These are phyloP conservation scores for Halcyon chelicuti DNA, from an alignment of 2,797 vertebrate species.

Conservation along the genomic window DNA sequence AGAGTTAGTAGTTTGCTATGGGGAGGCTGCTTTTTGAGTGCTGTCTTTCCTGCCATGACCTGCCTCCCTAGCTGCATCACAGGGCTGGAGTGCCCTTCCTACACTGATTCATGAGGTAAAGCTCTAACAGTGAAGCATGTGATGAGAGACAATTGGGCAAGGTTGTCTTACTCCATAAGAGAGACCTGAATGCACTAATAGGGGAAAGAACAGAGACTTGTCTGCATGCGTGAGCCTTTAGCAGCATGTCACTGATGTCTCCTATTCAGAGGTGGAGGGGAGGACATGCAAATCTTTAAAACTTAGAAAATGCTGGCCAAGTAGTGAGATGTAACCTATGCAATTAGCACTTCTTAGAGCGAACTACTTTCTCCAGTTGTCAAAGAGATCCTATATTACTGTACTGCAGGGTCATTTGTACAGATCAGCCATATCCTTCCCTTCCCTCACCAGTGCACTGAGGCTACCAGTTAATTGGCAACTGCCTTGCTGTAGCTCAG, in stretches of 20 bases:
- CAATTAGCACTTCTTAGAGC: neutral
- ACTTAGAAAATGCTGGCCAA: neutral
- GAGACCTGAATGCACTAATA: neutral
- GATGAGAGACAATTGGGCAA: neutral
- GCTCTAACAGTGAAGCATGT: neutral
- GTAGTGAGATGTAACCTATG: neutral
- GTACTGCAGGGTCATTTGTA: neutral
- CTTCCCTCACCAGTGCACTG: neutral
- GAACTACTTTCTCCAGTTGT: neutral
- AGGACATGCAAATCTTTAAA: neutral
- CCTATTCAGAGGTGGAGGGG: accelerated
- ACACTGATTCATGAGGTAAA: neutral
- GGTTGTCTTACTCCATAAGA: neutral
- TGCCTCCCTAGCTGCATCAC: neutral
- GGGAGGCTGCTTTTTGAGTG: neutral
- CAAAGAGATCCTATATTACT: neutral
- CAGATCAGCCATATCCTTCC: neutral
- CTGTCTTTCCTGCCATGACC: neutral
- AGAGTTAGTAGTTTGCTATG: neutral
- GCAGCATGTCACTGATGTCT: neutral
- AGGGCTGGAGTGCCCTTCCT: neutral
- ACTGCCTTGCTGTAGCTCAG: neutral
- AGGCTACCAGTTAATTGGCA: neutral
- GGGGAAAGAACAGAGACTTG: neutral
- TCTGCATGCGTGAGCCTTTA: neutral